A percentile compares a stretch with the other conserved stretches of the same genome.
Conservation (phyloP, 2,888 invertebrate genomes). For the Diaprepes abbreviatus region DNA sequence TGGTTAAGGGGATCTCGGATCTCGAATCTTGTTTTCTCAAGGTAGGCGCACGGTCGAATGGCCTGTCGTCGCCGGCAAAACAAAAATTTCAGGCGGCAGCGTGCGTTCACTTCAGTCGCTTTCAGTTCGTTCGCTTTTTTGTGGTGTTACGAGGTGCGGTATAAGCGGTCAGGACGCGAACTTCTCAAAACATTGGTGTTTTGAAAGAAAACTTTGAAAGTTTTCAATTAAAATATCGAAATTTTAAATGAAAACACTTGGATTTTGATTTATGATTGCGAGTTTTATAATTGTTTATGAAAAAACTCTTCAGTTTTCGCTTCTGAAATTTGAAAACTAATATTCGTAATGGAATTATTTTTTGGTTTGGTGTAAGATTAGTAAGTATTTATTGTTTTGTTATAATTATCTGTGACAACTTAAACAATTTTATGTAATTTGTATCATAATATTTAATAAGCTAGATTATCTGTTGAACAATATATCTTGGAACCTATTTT, state of each 20-base stretch:
- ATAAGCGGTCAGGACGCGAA: background rate
- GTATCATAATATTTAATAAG: no score
- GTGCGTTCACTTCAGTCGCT: conserved; percentile 34
- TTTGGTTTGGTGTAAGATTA: conserved; percentile 13
- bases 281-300: background rate
- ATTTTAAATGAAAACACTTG: background rate
- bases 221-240: conserved; percentile 13
- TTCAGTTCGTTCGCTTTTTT: conserved; percentile 24
- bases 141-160: conserved; percentile 4
- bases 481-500: no score
- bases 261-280: background rate
- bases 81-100: conserved; percentile 32
- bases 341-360: background rate
- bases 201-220: conserved; percentile 9
- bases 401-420: no score
- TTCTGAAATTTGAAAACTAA: background rate
- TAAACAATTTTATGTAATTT: no score
- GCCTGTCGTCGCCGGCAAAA: conserved; percentile 23
- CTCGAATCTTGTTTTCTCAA: conserved; percentile 31
- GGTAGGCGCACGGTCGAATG: conserved; percentile 31
- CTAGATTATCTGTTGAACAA: no score
- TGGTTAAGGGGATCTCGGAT: conserved; percentile 6
- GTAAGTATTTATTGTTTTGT: conserved; percentile 16
- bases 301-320: background rate
- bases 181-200: background rate